Evolutionary conservation across 2,113 vertebrate species (phyloP), one percentile per base, ranked within the genome.

Genomic region (Eonycteris spelaea): DNA sequence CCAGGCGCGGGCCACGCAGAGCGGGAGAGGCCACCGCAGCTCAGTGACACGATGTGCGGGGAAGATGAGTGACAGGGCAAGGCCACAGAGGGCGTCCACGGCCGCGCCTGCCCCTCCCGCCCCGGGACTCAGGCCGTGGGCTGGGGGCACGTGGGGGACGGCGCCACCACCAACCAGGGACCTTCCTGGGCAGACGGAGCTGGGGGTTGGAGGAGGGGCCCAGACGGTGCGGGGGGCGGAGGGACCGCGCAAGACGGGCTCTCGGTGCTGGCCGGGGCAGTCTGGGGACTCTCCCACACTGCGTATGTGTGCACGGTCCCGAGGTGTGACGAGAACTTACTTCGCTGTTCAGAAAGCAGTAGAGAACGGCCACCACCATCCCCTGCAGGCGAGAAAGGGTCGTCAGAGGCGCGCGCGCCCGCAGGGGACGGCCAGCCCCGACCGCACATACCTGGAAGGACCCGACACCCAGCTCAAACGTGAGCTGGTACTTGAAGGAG

Each of bases 271-370:
- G 1, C 1, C 1, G 38, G 59, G 22, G 13, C 40, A 16, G 45
- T 26, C 19, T 22, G 43, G 68, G 40, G 35, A 24, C 3, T 19
- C 28, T 13, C 40, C 30, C 6, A 13, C 4, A 40, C 7, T 0
- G 0, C 26, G 3, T 6, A 1, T 28, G 24, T 55, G 7, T 3
- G 3, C 55, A 10, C 11, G 21, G 18, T 11, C 28, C 71, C 2
- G 0, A 3, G 71, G 0, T 3, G 35, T 40, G 7, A 95, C 97
- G 24, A 45, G 57, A 82, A 97, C 99, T 98, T 98, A 99, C 99
- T 98, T 99, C 99, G 26, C 98, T 99, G 98, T 99, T 99, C 95
- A 99, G 98, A 97, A 99, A 99, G 94, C 99, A 99, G 94, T 99
- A 99, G 10, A 99, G 98, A 57, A 99, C 98, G 0, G 99, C 99